Percentiles rank a stretch among this genome's conserved stretches.
phyloP scores from a whole-genome alignment of 2,797 vertebrate species.

The Molossus alvarezi region DNA sequence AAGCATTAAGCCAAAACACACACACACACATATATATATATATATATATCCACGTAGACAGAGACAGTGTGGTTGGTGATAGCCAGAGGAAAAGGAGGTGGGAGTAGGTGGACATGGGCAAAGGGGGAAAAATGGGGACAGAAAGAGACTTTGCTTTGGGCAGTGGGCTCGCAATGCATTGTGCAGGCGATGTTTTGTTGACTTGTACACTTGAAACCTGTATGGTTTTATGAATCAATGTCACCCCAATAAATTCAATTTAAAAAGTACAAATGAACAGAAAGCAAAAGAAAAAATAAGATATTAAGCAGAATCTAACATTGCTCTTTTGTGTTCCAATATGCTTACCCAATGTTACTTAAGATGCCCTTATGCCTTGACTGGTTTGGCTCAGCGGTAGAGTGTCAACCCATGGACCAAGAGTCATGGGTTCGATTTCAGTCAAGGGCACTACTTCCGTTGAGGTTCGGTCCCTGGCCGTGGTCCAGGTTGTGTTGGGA shows the following conservation, averaged over 20 bases:
- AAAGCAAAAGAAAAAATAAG: constrained; percentile 59
- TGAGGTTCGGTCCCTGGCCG: too few relatives aligned
- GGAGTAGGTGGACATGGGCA: background rate
- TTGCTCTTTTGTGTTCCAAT: background rate
- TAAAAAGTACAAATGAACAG: constrained; percentile 58
- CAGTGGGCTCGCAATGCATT: background rate
- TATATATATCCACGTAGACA: background rate
- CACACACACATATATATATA: too few relatives aligned
- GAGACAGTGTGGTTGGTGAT: background rate
- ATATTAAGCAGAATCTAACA: background rate
- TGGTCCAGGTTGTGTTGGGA: too few relatives aligned
- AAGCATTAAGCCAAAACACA: background rate
- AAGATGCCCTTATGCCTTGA: background rate
- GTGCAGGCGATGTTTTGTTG: background rate
- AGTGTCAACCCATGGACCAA: too few relatives aligned
- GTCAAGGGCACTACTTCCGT: too few relatives aligned
- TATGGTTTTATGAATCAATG: background rate
- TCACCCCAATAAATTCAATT: background rate
- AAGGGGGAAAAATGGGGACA: background rate
- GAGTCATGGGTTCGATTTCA: too few relatives aligned
- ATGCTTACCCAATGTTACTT: background rate
- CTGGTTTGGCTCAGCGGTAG: too few relatives aligned
- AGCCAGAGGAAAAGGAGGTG: background rate
- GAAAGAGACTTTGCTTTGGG: background rate
- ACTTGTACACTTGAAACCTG: background rate